Percentiles rank a stretch among this genome's conserved stretches.
Conservation (phyloP, 1,140 invertebrate species). For the Archivesica marissinica region DNA sequence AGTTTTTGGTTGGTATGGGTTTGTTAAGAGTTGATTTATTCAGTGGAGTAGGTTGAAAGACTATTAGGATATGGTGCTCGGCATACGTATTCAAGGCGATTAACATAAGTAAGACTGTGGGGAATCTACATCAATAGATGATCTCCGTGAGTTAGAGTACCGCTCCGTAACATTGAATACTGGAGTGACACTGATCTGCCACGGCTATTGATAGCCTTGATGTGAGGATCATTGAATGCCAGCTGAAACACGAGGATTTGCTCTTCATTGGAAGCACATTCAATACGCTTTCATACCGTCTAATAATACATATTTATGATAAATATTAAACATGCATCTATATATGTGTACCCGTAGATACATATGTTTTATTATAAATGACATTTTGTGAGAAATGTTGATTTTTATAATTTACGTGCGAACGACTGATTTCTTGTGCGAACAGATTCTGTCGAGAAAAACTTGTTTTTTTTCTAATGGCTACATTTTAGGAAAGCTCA, state of each 20-base stretch:
- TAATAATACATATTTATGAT: background rate
- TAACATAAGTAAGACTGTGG: conserved; percentile 34
- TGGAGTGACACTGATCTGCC: conserved; percentile 25
- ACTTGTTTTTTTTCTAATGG: background rate
- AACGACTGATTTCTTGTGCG: conserved; percentile 1
- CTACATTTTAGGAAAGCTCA: conserved; percentile 29
- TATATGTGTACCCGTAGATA: background rate
- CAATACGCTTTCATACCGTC: background rate
- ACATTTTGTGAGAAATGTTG: conserved; percentile 27
- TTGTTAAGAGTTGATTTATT: conserved; percentile 25
- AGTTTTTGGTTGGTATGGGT: conserved; percentile 21
- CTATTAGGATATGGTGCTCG: conserved; percentile 18
- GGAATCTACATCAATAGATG: conserved; percentile 38
- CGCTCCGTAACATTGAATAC: background rate
- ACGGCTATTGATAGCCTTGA: conserved; percentile 17
- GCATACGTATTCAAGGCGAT: conserved; percentile 32
- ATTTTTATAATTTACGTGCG: conserved; percentile 38
- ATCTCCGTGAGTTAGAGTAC: conserved; percentile 6
- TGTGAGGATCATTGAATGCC: background rate
- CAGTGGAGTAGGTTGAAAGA: background rate
- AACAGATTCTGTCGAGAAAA: background rate
- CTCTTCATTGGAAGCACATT: background rate
- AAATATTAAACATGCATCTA: conserved; percentile 24
- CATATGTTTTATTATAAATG: conserved; percentile 2
- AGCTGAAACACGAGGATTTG: conserved; percentile 16